Base-by-base conservation (phyloP, 1,140 invertebrate species). In the Drosophila miranda region DNA sequence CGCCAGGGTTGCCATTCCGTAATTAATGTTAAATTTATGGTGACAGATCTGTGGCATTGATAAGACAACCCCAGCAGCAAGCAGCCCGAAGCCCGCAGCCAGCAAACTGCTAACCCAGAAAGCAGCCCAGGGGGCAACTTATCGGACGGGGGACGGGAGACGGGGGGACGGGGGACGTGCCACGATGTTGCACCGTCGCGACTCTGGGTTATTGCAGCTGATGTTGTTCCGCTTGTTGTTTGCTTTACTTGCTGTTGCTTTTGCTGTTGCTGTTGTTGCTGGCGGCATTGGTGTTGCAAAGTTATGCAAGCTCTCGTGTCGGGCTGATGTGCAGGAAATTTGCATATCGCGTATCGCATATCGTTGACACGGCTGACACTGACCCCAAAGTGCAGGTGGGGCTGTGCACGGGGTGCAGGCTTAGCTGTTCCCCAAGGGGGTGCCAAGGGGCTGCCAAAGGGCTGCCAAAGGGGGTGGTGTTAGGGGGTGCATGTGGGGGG, bases 291-390 rank as follows among this genome's bases (percentile, higher is more conserved):
- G 54, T 52, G 70, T 68, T 57, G 68, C 74, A 61, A 48, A 82
- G 69, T 83, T 83, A 82, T 82, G 79, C 79, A 78, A 64, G 74
- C 63, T 71, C 74, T 71, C 74, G 56, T 77, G 78, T 70, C 77
- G 70, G 52, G 64, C 59, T 60, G 41, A 52, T 62, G 43, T 72
- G 67, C 34, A 13, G 34, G 56, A 81, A 59, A 63, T 68, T 83
- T 82, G 63, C 79, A 75, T 62, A 83, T 82, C 52, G 75, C 79
- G 78, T 78, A 83, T 78, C 70, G 75, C 79, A 83, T 78, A 83
- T 78, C 70, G 64, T 82, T 83, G 79, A 82, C 79, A 82, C 74
- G 70, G 59, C 52, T 83, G 79, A 75, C 79, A 83, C 74, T 82
- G 78, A 82, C 79, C 79, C 70, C 75, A 59, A 78, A 55, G 53